Evolutionary conservation across 2,888 invertebrate species (phyloP), one percentile per base, ranked within the genome.

Genomic region (Meiosimyza decipiens): DNA sequence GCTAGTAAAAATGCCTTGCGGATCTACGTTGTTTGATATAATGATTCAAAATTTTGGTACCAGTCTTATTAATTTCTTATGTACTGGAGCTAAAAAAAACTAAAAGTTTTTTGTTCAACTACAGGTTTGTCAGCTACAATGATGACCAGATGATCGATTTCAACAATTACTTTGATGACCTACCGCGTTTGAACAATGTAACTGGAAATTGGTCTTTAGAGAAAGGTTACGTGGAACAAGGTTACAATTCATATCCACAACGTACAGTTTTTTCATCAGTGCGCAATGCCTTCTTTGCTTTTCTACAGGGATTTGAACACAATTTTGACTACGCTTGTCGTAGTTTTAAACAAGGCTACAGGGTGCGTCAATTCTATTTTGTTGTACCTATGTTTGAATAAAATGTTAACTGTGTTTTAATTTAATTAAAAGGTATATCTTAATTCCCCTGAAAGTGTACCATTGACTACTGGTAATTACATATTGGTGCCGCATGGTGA

Each of bases 281-380:
- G 6, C 89, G 89, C 79, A 91, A 91, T 73, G 92, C 92, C 2
- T 87, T 93, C 65, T 90, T 90, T 67, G 88, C 92, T 77, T 86
- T 92, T 66, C 82, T 93, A 76, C 89, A 89, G 81, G 90, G 91
- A 0, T 89, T 89, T 74, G 87, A 89, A 75, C 86, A 89, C 49
- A 92, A 93, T 80, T 87, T 92, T 69, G 93, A 93, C 81, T 92
- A 91, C 80, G 87, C 92, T 40, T 93, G 93, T 81, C 89, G 90
- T 76, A 92, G 92, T 6, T 91, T 92, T 3, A 91, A 92, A 5
- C 92, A 92, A 86, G 93, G 93, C 33, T 93, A 91, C 79, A 93
- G 92, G 89, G 85, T 84, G 57, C 40, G 75, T 54, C 13, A 47
- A n/a, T 7, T 15, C 49, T 52, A 50, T n/a, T 60, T 60, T 7